Base-by-base conservation (phyloP, 2,797 vertebrate species). In the Triplophysa bombifrons region DNA sequence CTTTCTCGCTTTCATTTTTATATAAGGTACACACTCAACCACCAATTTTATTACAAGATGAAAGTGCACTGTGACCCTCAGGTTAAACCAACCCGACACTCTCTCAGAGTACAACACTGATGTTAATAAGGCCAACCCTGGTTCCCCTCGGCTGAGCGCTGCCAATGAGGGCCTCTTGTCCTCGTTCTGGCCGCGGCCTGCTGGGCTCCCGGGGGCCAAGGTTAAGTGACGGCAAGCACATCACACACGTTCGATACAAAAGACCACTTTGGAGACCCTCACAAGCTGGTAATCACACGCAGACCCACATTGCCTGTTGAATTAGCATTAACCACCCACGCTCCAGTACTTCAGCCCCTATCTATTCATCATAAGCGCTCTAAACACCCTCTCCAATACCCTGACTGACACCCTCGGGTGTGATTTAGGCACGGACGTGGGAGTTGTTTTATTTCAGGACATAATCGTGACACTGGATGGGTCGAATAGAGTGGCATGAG, bases 261-360 rank as follows among this genome's bases (percentile, higher is more conserved):
- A 67, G 55, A 17, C 74, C 68, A 67, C 66, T 78, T 30, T 60
- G 53, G 74, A 76, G 20, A 78, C 71, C 13, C 80, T 84, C 75
- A 56, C 82, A 82, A 67, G 73, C 30, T 61, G 76, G 80, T 85
- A 85, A 87, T 86, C 46, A 69, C 56, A 61, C 20, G 83, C 84
- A 78, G 22, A 53, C 27, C 65, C 51, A 71, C 51, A 3, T 79
- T 19, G 72, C 82, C 75, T 68, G 44, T 34, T 12, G 3, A 78
- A 75, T 82, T 46, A 38, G 69, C 85, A 82, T 85, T 63, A 25
- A n/a, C 78, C 74, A 74, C 82, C 83, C 78, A 83, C 66, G 22
- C 71, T 75, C 50, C 30, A 4, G 71, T 48, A 41, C 83, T 85
- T 81, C 75, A 84, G 82, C 77, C 74, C 74, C 80, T 65, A 69